A percentile compares a stretch with the other conserved stretches of the same genome.
phyloP scores from a whole-genome alignment of 2,113 vertebrate genomes.

The Vulpes ferrilata region DNA sequence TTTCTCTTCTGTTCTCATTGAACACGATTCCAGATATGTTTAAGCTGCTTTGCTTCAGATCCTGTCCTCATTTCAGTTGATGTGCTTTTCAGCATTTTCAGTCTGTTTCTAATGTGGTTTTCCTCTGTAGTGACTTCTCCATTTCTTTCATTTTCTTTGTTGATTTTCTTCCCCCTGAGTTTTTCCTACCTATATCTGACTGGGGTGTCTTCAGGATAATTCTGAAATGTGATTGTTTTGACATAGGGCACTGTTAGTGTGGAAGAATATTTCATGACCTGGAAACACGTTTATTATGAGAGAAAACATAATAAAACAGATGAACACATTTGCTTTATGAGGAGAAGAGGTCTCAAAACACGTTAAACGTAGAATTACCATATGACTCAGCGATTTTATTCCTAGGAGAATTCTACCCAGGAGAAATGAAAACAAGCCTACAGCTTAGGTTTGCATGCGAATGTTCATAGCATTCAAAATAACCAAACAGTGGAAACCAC shows the following conservation, averaged over 20 bases:
- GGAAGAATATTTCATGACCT: conserved; percentile 27
- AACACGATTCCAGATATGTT: neutral
- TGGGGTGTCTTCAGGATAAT: neutral
- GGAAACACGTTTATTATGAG: neutral
- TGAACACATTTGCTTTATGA: neutral
- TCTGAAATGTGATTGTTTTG: neutral
- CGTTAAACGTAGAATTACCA: neutral
- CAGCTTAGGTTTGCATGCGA: neutral
- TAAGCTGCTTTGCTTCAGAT: neutral
- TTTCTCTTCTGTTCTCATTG: neutral
- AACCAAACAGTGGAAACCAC: conserved; percentile 16
- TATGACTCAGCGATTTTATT: conserved; percentile 23
- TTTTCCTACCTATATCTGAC: neutral
- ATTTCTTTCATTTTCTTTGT: neutral
- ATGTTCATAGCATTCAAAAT: neutral
- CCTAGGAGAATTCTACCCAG: neutral
- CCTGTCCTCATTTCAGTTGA: neutral
- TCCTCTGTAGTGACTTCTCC: neutral
- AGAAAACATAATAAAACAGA: neutral
- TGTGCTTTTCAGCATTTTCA: neutral
- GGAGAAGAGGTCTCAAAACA: neutral
- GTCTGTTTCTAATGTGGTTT: neutral
- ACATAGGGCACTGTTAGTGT: neutral
- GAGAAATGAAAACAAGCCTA: neutral
- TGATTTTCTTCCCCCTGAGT: neutral